Conservation (phyloP, 2,888 invertebrate genomes). For the Aphidoletes aphidimyza region DNA sequence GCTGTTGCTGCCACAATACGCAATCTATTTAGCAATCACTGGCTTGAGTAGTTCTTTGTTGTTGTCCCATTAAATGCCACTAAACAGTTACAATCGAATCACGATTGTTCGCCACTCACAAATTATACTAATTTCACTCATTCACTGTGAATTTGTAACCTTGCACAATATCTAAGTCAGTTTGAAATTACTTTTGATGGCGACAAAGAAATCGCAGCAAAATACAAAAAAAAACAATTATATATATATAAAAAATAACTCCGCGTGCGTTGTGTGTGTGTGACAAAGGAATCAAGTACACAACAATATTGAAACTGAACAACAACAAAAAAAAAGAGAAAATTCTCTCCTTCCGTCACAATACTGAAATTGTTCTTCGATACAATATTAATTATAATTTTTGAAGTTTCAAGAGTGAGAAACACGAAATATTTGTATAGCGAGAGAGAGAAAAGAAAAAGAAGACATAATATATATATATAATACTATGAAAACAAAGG, state of each 20-base stretch:
- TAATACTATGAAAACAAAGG: conserved; percentile 49
- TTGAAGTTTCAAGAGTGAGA: conserved; percentile 53
- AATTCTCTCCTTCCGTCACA: conserved; percentile 7
- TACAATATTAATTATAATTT: conserved; percentile 4
- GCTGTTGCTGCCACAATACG: no score
- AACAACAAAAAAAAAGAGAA: not conserved
- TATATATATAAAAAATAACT: not conserved
- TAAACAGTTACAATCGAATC: not conserved
- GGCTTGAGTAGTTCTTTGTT: not conserved
- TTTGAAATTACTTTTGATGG: not conserved
- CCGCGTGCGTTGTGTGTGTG: not conserved
- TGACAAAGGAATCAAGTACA: not conserved
- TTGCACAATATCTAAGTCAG: not conserved
- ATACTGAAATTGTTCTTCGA: conserved; percentile 9
- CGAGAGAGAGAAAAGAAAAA: no score
- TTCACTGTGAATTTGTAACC: not conserved
- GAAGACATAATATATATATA: no score
- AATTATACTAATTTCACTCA: no score
- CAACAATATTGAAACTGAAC: no score
- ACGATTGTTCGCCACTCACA: not conserved
- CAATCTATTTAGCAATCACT: no score
- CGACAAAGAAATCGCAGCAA: conserved; percentile 37
- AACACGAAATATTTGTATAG: no score
- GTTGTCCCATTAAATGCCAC: not conserved
- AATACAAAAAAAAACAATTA: no score